Evolutionary conservation across 1,140 invertebrate genomes (phyloP), one percentile per base, ranked within the genome.

Genomic region (Drosophila chauvacae): DNA sequence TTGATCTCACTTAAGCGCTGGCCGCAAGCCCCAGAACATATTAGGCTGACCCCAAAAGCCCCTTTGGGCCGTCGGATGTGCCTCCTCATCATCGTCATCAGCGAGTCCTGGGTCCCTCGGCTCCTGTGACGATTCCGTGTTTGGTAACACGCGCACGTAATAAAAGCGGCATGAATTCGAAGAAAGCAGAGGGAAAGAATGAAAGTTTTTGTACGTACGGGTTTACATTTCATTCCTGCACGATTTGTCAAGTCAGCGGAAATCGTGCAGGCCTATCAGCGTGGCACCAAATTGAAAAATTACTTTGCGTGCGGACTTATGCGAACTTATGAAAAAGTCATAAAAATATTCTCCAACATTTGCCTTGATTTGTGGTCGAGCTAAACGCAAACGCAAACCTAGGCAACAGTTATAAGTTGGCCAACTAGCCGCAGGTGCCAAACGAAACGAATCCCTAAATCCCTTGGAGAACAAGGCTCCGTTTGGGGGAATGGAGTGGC

Each of bases 221-320:
- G 86, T 80, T 84, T 90, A 90, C 80, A 86, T 86, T 86, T 90
- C 82, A 82, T 87, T 87, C 81, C 90, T 78, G 83, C 83, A 91
- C 80, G 87, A 91, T 91, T 91, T 91, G 87, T 91, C 87, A 91
- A 91, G 87, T 91, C 87, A 91, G 87, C 87, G 87, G 87, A 91
- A 91, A 91, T 91, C 87, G 88, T 91, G 82, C 80, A 53, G 85
- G 85, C 81, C 85, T 90, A 90, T 90, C 85, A 85, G 85, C 85
- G 74, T 88, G 85, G 70, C 81, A 79, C 77, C 75, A 90, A 88
- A 90, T 88, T 88, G 85, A 88, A 90, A 88, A 90, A 88, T 88
- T 88, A 72, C 85, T 81, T 90, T 85, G 85, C 85, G 85, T 88
- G 85, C 53, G 47, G 45, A 58, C 23, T 23, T 23, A 23, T 23